Evolutionary conservation across 1,140 invertebrate species (phyloP), one percentile per base, ranked within the genome.

Genomic region (Anastrepha obliqua): DNA sequence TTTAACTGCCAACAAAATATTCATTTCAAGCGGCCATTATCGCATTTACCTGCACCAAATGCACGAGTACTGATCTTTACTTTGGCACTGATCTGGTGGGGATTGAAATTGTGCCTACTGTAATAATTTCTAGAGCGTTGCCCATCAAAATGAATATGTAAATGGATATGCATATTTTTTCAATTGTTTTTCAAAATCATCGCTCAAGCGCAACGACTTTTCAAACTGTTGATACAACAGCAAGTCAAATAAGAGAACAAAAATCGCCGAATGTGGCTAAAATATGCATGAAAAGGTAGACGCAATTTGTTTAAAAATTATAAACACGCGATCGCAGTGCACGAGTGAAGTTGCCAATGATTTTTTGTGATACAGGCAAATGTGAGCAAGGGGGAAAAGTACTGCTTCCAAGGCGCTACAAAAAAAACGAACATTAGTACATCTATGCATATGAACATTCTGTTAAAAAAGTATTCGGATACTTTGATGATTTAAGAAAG

Each of bases 311-410:
- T 74, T 44, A 47, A n/a, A 47, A 74, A 74, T 17, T 74, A 9
- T 44, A 74, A 17, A 74, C 67, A 74, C 67, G 67, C 67, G 42
- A 74, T 74, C 2, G 67, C 42, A 74, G 29, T 42, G 67, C 67
- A 74, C 67, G 67, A 74, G 67, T 47, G 2, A 44, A 7, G 1
- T 74, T 47, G 67, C 42, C 44, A 44, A 74, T 74, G 67, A 47
- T 17, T 47, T 74, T 74, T 74, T 47, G 67, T 17, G 29, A 29
- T 47, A 13, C 8, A 17, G 44, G 44, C 64, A 74, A 74, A 47
- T 47, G 42, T 47, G 44, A 44, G 65, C 29, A 39, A 67, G 20
- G 17, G 60, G 20, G 17, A 67, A 67, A 67, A 67, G 11, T 39
- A 29, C 5, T 67, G 64, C 64, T 11, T 20, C 20, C 64, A 67